Percentiles rank a stretch among this genome's conserved stretches.
Conservation (phyloP, 2,888 invertebrate genomes). For the Cyaniris semiargus region DNA sequence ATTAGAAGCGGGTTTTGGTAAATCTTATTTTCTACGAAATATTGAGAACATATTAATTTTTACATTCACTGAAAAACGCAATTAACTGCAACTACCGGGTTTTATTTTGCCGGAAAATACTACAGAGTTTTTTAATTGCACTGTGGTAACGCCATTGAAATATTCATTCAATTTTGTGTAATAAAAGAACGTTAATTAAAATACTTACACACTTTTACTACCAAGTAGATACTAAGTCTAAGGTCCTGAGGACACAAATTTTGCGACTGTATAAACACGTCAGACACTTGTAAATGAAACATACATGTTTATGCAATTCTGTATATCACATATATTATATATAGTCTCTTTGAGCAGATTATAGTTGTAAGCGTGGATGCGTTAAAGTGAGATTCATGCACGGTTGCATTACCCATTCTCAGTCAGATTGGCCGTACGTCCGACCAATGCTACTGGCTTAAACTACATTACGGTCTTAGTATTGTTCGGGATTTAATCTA, state of each 20-base stretch:
- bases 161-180: neutral
- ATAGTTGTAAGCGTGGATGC: slow-evolving; percentile 31
- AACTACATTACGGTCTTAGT: slow-evolving; percentile 34
- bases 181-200: too few species aligned
- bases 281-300: neutral
- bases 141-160: neutral
- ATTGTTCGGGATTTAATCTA: slow-evolving; percentile 37
- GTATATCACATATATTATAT: slow-evolving; percentile 16
- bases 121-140: neutral
- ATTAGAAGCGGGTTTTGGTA: neutral
- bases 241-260: too few species aligned
- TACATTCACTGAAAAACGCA: too few species aligned
- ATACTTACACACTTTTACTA: too few species aligned
- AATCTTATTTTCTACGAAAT: neutral
- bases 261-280: neutral
- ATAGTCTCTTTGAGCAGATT: slow-evolving; percentile 35
- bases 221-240: neutral
- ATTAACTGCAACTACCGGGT: too few species aligned
- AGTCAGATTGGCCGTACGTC: slow-evolving; percentile 46
- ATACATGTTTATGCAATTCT: neutral
- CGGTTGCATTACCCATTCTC: slow-evolving; percentile 53
- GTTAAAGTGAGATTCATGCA: slow-evolving; percentile 37
- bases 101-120: neutral
- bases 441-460: slow-evolving; percentile 36
- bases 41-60: too few species aligned